Base-by-base conservation (phyloP, 35 echinoderm and acorn worm genomes). In the Holothuria glaberrima region DNA sequence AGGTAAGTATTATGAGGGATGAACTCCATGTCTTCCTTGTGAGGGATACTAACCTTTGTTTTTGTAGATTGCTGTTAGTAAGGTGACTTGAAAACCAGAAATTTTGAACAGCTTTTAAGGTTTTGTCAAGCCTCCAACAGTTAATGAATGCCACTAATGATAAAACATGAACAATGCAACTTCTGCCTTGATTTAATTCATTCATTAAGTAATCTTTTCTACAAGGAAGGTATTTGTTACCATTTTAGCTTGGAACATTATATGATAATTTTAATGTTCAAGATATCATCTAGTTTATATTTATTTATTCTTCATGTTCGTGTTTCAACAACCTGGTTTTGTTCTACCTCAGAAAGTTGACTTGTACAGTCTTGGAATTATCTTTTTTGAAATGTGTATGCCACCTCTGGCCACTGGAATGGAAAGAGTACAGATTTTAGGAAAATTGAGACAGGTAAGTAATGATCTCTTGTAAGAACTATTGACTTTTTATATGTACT, bases 341-440 rank as follows among this genome's bases (percentile, higher is more conserved):
- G 20, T 46, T 90, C 9, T 62, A 22, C 48, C 48, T 29, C 88
- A 98, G 95, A 98, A 98, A 94, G 95, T 98, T 56, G 95, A 98
- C 80, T 59, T 98, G 41, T 98, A 98, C 88, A 98, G 95, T 64
- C 75, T 98, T 16, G 95, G 95, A 21, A 94, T 98, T 30, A 98
- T 98, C 93, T 98, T 98, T 87, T 98, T 98, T 98, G 95, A 98
- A 75, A 98, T 98, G 95, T 98, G 95, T 33, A 89, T 58, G 41
- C 86, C 91, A 7, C 66, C 92, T 9, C 58, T 92, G 21, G 71
- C 69, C 27, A 98, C 95, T 67, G 90, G 90, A 35, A 98, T 98
- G 95, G 95, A 98, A 52, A 86, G 95, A 69, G 95, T 94, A 27
- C 82, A 94, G 56, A 90, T 91, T 29, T 90, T 98, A 18, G 87